These are phyloP conservation scores for Scaptomyza cyrtandrae DNA, from an alignment of 2,888 invertebrate genomes.

Conservation along the genomic window DNA sequence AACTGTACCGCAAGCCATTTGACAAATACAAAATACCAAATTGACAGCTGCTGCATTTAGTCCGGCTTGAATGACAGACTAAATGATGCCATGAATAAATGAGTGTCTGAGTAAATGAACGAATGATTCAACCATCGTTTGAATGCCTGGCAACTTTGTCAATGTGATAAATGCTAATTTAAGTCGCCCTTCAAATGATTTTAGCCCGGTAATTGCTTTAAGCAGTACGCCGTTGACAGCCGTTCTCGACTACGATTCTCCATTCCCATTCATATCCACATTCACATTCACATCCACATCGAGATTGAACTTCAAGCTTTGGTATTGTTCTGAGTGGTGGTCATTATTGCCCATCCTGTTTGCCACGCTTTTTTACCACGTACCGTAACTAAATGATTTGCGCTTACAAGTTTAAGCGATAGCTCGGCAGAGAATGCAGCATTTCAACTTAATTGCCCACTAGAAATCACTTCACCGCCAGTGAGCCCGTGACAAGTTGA, in stretches of 20 bases:
- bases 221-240: conserved; percentile 24
- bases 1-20: conserved; percentile 56
- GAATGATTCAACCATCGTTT: conserved; percentile 20
- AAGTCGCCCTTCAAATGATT: conserved; percentile 69
- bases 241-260: not conserved
- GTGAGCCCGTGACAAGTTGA: no score
- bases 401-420: no score
- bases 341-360: no score
- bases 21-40: conserved; percentile 50
- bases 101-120: conserved; percentile 14
- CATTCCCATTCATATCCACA: not conserved
- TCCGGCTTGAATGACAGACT: conserved; percentile 38
- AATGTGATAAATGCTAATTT: conserved; percentile 81
- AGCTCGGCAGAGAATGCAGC: no score
- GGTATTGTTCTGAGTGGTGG: no score
- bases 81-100: conserved; percentile 36
- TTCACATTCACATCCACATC: no score
- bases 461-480: no score
- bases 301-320: no score
- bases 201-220: conserved; percentile 47
- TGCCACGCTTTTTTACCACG: no score
- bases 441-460: no score
- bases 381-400: no score
- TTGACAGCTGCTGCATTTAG: conserved; percentile 54
- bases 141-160: conserved; percentile 50